These are phyloP conservation scores for Phalacrocorax aristotelis DNA, from an alignment of 2,113 vertebrate genomes.

Conservation along the genomic window DNA sequence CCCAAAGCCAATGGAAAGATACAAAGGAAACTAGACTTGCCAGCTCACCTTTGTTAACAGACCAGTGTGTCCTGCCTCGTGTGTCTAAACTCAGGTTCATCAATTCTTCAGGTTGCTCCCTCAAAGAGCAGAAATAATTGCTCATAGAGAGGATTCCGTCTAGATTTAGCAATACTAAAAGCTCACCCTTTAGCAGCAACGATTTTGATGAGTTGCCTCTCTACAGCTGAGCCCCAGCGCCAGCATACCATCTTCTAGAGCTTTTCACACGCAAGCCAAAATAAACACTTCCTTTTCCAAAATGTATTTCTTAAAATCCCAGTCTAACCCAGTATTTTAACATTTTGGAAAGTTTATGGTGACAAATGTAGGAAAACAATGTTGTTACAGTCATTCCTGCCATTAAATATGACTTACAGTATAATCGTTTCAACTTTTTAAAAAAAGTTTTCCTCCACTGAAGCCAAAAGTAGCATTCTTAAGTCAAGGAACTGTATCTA, in stretches of 20 bases:
- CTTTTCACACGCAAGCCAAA: conserved; percentile 47
- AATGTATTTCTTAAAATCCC: conserved; percentile 45
- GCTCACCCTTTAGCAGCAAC: not conserved
- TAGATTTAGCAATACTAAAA: not conserved
- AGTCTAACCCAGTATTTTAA: conserved; percentile 60
- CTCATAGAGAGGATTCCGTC: not conserved
- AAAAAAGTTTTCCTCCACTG: not conserved
- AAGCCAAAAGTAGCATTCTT: conserved; percentile 62
- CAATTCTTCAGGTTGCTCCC: not conserved
- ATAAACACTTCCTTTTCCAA: conserved; percentile 63
- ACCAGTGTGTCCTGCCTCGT: not conserved
- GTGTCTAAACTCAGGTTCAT: not conserved
- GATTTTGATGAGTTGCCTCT: not conserved
- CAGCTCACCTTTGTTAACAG: not conserved
- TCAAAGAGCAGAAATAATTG: not conserved
- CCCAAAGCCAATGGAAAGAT: not conserved
- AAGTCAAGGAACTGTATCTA: conserved; percentile 5
- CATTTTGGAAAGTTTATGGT: conserved; percentile 44
- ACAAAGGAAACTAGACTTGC: not conserved
- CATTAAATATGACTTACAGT: conserved; percentile 49
- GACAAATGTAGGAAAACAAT: conserved; percentile 69
- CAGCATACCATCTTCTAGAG: not conserved
- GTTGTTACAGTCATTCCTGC: conserved; percentile 66
- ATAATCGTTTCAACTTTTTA: not conserved
- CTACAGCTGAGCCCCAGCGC: not conserved